Evolutionary conservation across 2,797 vertebrate genomes (phyloP), one percentile per base, ranked within the genome.

Genomic region (Smutsia temminckii): DNA sequence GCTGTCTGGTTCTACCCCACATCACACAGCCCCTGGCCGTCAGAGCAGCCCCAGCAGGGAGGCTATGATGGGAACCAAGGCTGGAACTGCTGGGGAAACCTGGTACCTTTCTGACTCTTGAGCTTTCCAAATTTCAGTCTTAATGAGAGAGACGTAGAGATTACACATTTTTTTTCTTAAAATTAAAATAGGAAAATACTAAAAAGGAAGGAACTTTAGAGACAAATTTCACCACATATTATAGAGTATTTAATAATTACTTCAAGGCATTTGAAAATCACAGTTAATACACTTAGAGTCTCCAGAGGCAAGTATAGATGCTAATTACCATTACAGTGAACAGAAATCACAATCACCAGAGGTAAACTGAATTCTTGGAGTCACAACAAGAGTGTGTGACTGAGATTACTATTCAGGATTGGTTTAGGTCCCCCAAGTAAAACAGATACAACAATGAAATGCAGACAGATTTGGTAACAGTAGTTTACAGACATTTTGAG

Each of bases 111-210:
- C 85, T 59, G 59, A 81, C 2, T 40, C 46, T 63, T 59, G 25
- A 25, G 42, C 53, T 91, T 77, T 72, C 49, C 21, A 61, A 64
- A 89, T 75, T 51, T 66, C 29, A 68, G 37, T 66, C 40, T 64
- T 79, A 86, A 57, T 71, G 59, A 92, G 32, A 94, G n/a, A 8
- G 11, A 74, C 55, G 51, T 59, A 75, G 78, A 53, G 37, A 42
- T 63, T 57, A 37, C 4, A 49, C 11, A 71, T 72, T 55, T 57
- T 78, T 80, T 78, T 29, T n/a, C 55, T 75, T 75, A 85, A 81
- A 96, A 84, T 86, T 87, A 89, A 85, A 95, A 93, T 13, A 34
- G 23, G 53, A 77, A 95, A 96, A 51, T 55, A 64, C 17, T 77
- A 84, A 55, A 55, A 72, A 72, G 27, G 34, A 94, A 79, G 81